These are phyloP conservation scores for Lordiphosa collinella DNA, from an alignment of 1,140 invertebrate species.

Conservation along the genomic window DNA sequence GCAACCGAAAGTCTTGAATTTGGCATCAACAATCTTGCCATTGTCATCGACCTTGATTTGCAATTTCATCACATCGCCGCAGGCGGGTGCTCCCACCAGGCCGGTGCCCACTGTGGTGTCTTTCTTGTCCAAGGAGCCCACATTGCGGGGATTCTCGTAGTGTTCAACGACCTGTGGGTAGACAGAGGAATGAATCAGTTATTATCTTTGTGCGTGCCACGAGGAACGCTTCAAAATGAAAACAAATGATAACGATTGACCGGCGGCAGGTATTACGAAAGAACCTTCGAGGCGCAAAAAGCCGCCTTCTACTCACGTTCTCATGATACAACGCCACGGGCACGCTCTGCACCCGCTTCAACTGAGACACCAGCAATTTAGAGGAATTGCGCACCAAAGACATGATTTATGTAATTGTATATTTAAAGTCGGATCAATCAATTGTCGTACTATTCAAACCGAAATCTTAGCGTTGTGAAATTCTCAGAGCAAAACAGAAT, in stretches of 20 bases:
- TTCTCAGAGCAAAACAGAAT: constrained; percentile 26
- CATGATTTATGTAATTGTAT: constrained; percentile 32
- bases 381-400: constrained; percentile 50
- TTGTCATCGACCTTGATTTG: constrained; percentile 97
- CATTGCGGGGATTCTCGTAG: constrained; percentile 99
- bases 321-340: constrained; percentile 72
- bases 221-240: constrained; percentile 18
- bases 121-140: constrained; percentile 98
- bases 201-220: constrained; percentile 47
- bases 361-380: constrained; percentile 39
- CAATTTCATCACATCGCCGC: constrained; percentile 99
- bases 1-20: constrained; percentile 99
- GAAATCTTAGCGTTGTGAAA: constrained; percentile 48
- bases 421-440: constrained; percentile 13
- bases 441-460: neutral
- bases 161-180: constrained; percentile 95
- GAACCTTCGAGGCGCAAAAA: constrained; percentile 11
- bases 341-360: constrained; percentile 70
- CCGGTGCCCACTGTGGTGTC: constrained; percentile 97
- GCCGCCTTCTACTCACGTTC: constrained; percentile 62
- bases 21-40: constrained; percentile 99
- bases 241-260: constrained; percentile 20
- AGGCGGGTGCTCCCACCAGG: constrained; percentile 98
- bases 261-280: constrained; percentile 62
- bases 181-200: constrained; percentile 3